phyloP scores from a whole-genome alignment of 2,888 invertebrate genomes.

The Xanthorhoe designata region DNA sequence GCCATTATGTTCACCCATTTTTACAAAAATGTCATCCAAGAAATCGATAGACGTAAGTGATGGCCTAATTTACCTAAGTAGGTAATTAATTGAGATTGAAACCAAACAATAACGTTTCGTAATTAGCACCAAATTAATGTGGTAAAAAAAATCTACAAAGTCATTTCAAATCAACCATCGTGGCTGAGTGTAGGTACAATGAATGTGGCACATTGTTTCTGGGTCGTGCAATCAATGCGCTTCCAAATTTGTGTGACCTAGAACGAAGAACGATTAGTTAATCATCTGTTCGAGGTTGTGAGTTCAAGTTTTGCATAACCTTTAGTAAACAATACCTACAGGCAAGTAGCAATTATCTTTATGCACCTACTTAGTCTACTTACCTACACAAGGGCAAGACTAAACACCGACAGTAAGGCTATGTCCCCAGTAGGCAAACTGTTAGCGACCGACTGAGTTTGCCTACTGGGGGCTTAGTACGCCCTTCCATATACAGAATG shows the following conservation, averaged over 20 bases:
- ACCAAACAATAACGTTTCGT: constrained; percentile 22
- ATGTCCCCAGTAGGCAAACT: too few relatives aligned
- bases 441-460: too few relatives aligned
- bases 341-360: background rate
- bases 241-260: constrained; percentile 14
- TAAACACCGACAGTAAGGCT: too few relatives aligned
- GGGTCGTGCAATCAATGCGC: constrained; percentile 15
- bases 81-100: constrained; percentile 4
- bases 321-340: background rate
- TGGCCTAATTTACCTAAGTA: too few relatives aligned
- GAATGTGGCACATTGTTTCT: background rate
- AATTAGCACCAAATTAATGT: constrained; percentile 2
- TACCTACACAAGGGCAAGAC: too few relatives aligned
- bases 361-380: too few relatives aligned
- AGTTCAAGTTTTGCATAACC: background rate
- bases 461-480: too few relatives aligned
- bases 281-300: constrained; percentile 1
- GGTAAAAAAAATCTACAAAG: too few relatives aligned
- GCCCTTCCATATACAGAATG: too few relatives aligned
- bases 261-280: constrained; percentile 8
- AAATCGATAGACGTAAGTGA: too few relatives aligned
- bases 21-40: too few relatives aligned
- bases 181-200: background rate
- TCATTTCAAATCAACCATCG: background rate
- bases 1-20: too few relatives aligned